Evolutionary conservation across 2,888 invertebrate species (phyloP), one percentile per base, ranked within the genome.

Genomic region (Lathronympha strigana): DNA sequence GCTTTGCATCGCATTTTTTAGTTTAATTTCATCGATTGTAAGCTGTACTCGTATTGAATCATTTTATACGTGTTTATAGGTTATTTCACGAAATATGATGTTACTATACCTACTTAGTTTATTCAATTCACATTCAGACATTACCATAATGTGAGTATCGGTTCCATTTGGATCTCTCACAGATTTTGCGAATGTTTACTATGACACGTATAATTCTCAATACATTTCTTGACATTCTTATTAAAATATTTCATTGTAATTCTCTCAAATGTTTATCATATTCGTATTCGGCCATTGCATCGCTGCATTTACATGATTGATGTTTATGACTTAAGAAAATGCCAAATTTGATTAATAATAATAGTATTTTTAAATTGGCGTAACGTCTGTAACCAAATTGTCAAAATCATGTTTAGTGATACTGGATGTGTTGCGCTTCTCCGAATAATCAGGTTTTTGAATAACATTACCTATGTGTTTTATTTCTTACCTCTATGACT

Each of bases 391-490:
- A 38, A 49, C 31, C 40, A 58, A 50, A 33, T 63, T 50, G 45
- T 38, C 21, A 9, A n/a, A 49, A 54, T 49, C 61, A 49, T 54
- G 66, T 66, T 64, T 40, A 51, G 69, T 70, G 55, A 70, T 63
- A 69, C 71, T 64, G 79, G 77, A 87, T 86, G 87, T 87, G 84
- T 88, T 86, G 84, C 84, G 87, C 88, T 90, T 89, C 80, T 87
- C 86, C 83, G 82, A 88, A 90, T 90, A 90, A 90, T 90, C 90
- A 88, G 84, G 81, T 86, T 87, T 66, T 88, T 88, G 84, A 84
- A 84, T 88, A 89, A 90, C 86, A 82, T 68, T 67, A 49, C 67
- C 15, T n/a, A 36, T 76, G 82, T 81, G 83, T 90, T 89, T 88
- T 83, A 86, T 87, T 89, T 83, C 21, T 50, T 61, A 51, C 36